A percentile compares a stretch with the other conserved stretches of the same genome.
Evolutionary conservation across 2,888 invertebrate species (phyloP).

Genomic region (Gibbula magus): DNA sequence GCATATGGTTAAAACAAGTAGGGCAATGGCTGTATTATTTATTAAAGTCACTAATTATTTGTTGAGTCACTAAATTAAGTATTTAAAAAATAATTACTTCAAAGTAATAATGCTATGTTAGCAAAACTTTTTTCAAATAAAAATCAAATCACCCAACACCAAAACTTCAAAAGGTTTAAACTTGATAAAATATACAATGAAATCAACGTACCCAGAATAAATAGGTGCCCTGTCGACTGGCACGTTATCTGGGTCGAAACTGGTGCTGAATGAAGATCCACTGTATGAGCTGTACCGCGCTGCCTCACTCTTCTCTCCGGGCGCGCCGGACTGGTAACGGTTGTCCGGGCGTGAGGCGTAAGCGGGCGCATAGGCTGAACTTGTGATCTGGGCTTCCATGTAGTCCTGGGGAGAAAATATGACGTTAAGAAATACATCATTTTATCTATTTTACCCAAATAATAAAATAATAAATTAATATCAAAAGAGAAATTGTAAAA

Average conservation of each 20-base stretch:
- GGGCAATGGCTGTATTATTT: no score
- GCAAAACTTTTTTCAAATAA: neutral
- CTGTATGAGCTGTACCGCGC: constrained; percentile 70
- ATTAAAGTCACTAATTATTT: no score
- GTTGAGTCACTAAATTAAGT: neutral
- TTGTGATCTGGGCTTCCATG: constrained; percentile 67
- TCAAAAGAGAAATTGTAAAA: neutral
- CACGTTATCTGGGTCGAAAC: constrained; percentile 80
- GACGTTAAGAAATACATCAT: no score
- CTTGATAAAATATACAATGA: neutral
- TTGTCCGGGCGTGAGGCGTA: constrained; percentile 54
- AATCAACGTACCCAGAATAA: constrained; percentile 78
- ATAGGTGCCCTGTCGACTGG: constrained; percentile 79
- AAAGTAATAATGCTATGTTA: neutral
- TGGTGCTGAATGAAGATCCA: constrained; percentile 72
- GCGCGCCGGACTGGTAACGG: constrained; percentile 44
- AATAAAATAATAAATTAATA: neutral
- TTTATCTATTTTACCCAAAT: no score
- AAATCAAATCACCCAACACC: neutral
- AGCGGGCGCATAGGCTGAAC: constrained; percentile 57
- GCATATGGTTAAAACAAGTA: no score
- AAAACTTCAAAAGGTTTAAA: neutral
- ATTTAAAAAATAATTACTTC: neutral
- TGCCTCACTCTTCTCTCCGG: constrained; percentile 47
- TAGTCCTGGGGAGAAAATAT: constrained; percentile 54